Percentiles rank a stretch among this genome's conserved stretches.
phyloP scores from a whole-genome alignment of 2,888 invertebrate species.

The Phanerotoma sp. region DNA sequence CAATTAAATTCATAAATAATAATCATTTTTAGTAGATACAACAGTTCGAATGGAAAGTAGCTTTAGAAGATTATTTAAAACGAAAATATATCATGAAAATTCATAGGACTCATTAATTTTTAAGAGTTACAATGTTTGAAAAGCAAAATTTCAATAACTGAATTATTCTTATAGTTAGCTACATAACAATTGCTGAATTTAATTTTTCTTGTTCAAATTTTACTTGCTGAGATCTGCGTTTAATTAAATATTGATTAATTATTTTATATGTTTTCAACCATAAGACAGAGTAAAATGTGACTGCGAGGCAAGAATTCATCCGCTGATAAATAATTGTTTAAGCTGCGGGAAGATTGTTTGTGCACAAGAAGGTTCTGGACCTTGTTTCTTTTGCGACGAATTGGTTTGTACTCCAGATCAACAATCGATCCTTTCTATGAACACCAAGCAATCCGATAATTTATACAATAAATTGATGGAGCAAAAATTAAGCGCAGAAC shows the following conservation, averaged over 20 bases:
- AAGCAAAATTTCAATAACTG: no score
- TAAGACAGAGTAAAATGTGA: conserved; percentile 84
- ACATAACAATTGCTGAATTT: not conserved
- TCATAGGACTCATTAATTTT: no score
- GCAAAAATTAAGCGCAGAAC: conserved; percentile 62
- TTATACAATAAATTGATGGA: conserved; percentile 66
- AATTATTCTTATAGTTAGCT: not conserved
- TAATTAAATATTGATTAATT: conserved; percentile 7
- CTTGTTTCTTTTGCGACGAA: conserved; percentile 89
- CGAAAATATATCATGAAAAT: no score
- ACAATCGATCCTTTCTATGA: conserved; percentile 65
- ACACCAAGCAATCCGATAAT: conserved; percentile 69
- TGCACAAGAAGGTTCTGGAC: conserved; percentile 94
- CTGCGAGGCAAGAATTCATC: conserved; percentile 90
- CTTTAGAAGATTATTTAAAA: no score
- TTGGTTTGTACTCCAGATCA: conserved; percentile 81
- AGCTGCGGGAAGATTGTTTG: conserved; percentile 95
- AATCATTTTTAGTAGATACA: no score
- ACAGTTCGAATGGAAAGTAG: no score
- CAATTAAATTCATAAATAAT: no score
- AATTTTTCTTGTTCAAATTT: not conserved
- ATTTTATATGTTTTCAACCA: conserved; percentile 34
- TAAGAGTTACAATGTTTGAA: no score
- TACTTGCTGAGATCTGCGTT: no score
- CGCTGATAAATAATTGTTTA: conserved; percentile 88